phyloP scores from a whole-genome alignment of 2,797 vertebrate genomes.

The Acrossocheilus fasciatus region DNA sequence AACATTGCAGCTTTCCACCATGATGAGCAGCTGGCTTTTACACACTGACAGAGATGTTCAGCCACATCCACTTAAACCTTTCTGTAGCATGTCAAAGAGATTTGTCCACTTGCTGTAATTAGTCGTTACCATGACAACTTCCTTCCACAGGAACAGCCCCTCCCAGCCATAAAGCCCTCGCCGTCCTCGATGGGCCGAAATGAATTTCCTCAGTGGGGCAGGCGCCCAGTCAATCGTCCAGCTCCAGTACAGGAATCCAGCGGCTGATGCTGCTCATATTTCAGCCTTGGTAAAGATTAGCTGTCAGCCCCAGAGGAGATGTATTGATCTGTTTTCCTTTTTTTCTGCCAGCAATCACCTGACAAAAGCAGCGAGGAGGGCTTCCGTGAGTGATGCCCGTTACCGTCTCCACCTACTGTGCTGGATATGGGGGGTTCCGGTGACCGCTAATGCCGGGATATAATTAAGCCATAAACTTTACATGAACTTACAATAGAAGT shows the following conservation, averaged over 20 bases:
- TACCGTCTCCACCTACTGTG: slow-evolving; percentile 68
- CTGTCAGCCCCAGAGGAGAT: slow-evolving; percentile 86
- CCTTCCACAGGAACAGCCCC: slow-evolving; percentile 53
- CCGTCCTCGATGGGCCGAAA: slow-evolving; percentile 58
- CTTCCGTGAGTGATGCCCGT: slow-evolving; percentile 82
- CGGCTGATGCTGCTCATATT: slow-evolving; percentile 82
- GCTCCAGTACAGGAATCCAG: slow-evolving; percentile 85
- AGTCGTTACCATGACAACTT: slow-evolving; percentile 73
- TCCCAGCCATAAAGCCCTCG: slow-evolving; percentile 39
- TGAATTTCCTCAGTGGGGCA: slow-evolving; percentile 75
- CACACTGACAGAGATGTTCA: slow-evolving; percentile 61
- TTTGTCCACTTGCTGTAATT: slow-evolving; percentile 73
- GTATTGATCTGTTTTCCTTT: slow-evolving; percentile 90
- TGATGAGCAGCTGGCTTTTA: not conserved
- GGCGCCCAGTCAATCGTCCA: slow-evolving; percentile 80
- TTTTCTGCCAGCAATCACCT: slow-evolving; percentile 87
- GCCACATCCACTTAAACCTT: slow-evolving; percentile 64
- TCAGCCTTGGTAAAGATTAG: slow-evolving; percentile 88
- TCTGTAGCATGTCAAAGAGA: slow-evolving; percentile 61
- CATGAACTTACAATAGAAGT: slow-evolving; percentile 75
- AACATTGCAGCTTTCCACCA: not conserved
- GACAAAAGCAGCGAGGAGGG: slow-evolving; percentile 84
- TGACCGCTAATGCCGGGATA: slow-evolving; percentile 73
- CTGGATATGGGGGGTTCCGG: slow-evolving; percentile 60
- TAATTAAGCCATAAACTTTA: slow-evolving; percentile 80